Conservation (phyloP, 2,113 vertebrate genomes). For the Poeciliopsis retropinna region DNA sequence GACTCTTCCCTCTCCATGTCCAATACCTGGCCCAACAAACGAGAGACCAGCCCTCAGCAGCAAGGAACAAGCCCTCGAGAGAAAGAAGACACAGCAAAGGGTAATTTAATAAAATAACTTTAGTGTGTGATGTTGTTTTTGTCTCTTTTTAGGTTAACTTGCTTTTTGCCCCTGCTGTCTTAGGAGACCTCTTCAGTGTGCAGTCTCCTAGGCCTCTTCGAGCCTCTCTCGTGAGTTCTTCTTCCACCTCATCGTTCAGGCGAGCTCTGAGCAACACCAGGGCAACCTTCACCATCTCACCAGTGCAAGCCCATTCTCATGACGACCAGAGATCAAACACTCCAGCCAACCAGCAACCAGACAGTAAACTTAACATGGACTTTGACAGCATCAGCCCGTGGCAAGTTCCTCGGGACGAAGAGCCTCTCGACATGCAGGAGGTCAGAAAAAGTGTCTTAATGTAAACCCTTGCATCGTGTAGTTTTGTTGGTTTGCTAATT, state of each 20-base stretch:
- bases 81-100: slow-evolving; percentile 61
- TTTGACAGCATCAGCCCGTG: slow-evolving; percentile 68
- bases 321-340: slow-evolving; percentile 69
- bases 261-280: slow-evolving; percentile 79
- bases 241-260: slow-evolving; percentile 76
- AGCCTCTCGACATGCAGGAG: slow-evolving; percentile 89
- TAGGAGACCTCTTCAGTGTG: slow-evolving; percentile 62
- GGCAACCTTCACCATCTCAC: slow-evolving; percentile 67
- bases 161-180: background rate
- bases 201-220: slow-evolving; percentile 76
- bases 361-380: slow-evolving; percentile 69
- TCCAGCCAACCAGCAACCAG: slow-evolving; percentile 46
- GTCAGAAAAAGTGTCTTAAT: slow-evolving; percentile 67
- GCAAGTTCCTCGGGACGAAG: slow-evolving; percentile 75
- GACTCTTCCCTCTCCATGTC: slow-evolving; percentile 83
- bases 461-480: background rate
- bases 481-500: background rate
- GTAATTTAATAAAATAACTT: slow-evolving; percentile 20
- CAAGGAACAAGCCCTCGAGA: slow-evolving; percentile 76
- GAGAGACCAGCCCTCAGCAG: slow-evolving; percentile 65
- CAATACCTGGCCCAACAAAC: slow-evolving; percentile 90
- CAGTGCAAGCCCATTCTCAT: slow-evolving; percentile 68
- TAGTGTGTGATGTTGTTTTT: background rate
- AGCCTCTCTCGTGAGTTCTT: slow-evolving; percentile 75
- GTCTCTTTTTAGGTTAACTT: background rate